phyloP scores from a whole-genome alignment of 2,797 vertebrate species.

The Oryzias dopingdopingensis region DNA sequence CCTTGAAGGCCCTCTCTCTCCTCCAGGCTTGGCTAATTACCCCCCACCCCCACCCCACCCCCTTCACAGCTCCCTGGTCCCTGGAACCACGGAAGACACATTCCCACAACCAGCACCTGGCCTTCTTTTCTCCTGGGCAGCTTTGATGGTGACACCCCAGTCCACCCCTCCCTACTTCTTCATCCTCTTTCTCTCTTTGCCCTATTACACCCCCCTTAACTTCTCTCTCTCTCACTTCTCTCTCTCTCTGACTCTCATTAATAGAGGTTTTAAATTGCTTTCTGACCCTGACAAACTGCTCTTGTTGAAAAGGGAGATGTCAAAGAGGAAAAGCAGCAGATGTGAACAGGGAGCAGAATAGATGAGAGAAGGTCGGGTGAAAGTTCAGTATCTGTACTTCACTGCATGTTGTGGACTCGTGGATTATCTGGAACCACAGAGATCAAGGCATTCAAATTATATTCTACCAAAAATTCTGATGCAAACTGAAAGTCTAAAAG shows the following conservation, averaged over 20 bases:
- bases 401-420: conserved; percentile 36
- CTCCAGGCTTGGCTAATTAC: conserved; percentile 82
- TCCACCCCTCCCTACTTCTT: conserved; percentile 55
- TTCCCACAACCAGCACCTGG: conserved; percentile 80
- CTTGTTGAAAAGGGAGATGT: conserved; percentile 69
- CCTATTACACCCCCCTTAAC: conserved; percentile 63
- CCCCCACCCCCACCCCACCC: conserved; percentile 25
- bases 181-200: conserved; percentile 64
- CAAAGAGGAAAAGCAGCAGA: conserved; percentile 51
- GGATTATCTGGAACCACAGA: neutral
- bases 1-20: conserved; percentile 69
- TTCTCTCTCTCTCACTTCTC: conserved; percentile 64
- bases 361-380: conserved; percentile 14
- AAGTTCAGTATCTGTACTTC: conserved; percentile 49
- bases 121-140: conserved; percentile 79
- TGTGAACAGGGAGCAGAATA: conserved; percentile 40
- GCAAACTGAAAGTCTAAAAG: neutral
- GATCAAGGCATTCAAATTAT: neutral
- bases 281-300: conserved; percentile 80
- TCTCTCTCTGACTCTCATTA: conserved; percentile 78
- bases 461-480: neutral
- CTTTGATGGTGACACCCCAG: conserved; percentile 81
- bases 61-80: conserved; percentile 49
- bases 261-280: conserved; percentile 89
- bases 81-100: conserved; percentile 71